Conservation (phyloP, 2,113 vertebrate species). For the Erythrocercus mccallii region DNA sequence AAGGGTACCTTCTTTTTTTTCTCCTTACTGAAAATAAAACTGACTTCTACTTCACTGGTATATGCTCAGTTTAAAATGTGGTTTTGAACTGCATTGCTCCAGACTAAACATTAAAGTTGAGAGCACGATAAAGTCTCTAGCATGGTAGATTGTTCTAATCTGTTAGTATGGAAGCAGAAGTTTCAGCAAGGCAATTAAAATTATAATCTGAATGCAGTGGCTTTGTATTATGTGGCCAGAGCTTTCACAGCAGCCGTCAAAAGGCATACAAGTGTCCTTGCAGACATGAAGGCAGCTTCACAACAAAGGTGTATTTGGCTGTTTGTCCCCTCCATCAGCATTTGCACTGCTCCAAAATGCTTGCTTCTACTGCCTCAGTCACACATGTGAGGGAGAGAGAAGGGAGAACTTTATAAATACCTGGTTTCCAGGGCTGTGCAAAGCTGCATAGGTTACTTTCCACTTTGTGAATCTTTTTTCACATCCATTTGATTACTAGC, state of each 20-base stretch:
- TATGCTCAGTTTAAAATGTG: neutral
- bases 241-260: neutral
- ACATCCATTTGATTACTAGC: neutral
- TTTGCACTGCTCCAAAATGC: neutral
- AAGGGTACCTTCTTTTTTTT: neutral
- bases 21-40: neutral
- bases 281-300: neutral
- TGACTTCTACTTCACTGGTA: neutral
- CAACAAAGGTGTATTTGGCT: neutral
- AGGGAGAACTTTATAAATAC: neutral
- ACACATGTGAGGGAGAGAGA: neutral
- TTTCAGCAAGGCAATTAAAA: neutral
- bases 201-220: neutral
- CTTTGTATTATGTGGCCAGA: neutral
- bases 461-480: neutral
- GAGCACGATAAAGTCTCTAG: neutral
- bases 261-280: neutral
- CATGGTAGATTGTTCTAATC: neutral
- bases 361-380: neutral
- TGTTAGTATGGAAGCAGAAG: neutral
- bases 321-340: fast-evolving
- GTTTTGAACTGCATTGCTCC: neutral
- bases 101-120: neutral
- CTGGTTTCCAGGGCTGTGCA: neutral
- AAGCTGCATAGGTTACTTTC: neutral